Base-by-base conservation (phyloP, 2,888 invertebrate genomes). In the Mesoligia furuncula region DNA sequence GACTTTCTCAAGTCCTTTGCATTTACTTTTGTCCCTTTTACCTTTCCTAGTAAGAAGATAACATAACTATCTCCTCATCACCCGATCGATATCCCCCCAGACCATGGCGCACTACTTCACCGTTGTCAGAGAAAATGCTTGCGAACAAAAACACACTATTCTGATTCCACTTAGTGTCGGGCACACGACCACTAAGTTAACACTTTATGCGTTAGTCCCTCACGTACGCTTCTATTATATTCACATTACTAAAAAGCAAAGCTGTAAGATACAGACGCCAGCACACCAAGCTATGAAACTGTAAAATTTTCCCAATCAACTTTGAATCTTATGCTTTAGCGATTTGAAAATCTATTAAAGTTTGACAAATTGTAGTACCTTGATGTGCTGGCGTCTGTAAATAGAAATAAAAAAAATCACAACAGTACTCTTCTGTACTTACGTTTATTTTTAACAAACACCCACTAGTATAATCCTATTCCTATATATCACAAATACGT, bases 181-280 rank as follows among this genome's bases (percentile, higher is more conserved):
- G 57, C 42, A 57, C 85, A 87, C 75, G 67, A 45, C 61, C 88
- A 87, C 88, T 80, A 86, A 85, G 67, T 64, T 73, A 72, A 71
- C 85, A 83, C 72, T 87, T 88, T 88, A 88, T 77, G 77, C 51
- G 72, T 61, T 13, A 70, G 73, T 66, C 75, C 75, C 82, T 79
- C 87, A 87, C 88, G 85, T 80, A 70, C 76, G n/a, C n/a, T 75
- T 42, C 77, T 85, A 83, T 88, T 81, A 87, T 85, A 85, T 85
- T 85, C 85, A 73, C 76, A 80, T 87, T 87, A 88, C 75, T 81
- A 65, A 77, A 82, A 87, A 83, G 76, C 75, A 76, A 73, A 82
- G 78, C 62, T 73, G 51, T n/a, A 15, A 48, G 62, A 61, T 42
- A 42, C 42, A 39, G 39, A 39, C 39, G 39, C 39, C 9, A 39